Percentiles rank a stretch among this genome's conserved stretches.
phyloP scores from a whole-genome alignment of 2,797 vertebrate genomes.

The Percopsis omiscomaycus region DNA sequence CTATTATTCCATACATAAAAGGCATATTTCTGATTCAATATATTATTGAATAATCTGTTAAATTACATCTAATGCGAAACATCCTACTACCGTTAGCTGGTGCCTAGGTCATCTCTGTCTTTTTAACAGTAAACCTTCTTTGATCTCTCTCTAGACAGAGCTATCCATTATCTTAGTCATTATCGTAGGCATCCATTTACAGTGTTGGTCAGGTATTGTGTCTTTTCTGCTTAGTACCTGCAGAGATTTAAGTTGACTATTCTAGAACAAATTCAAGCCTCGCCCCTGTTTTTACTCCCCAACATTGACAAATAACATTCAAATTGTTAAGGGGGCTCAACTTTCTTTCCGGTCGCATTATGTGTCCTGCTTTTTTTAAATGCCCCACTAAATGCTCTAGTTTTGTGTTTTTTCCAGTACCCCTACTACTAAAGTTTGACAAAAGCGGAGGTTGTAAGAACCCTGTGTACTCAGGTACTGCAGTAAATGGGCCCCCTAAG shows the following conservation, averaged over 20 bases:
- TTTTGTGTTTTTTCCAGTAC: slow-evolving; percentile 29
- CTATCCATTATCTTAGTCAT: background rate
- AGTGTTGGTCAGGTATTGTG: background rate
- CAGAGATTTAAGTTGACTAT: slow-evolving; percentile 1
- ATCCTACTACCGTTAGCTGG: too few species aligned
- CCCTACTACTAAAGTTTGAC: slow-evolving; percentile 6
- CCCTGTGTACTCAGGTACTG: slow-evolving; percentile 37
- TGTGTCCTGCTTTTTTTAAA: slow-evolving; percentile 15
- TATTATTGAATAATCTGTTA: too few species aligned
- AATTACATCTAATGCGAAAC: too few species aligned
- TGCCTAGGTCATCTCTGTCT: background rate
- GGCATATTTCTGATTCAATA: too few species aligned
- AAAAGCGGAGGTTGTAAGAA: slow-evolving; percentile 4
- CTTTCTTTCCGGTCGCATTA: slow-evolving; percentile 16
- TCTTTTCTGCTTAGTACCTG: slow-evolving; percentile 11
- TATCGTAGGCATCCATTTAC: background rate
- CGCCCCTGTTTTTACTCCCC: background rate
- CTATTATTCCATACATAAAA: too few species aligned
- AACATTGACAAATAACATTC: slow-evolving; percentile 15
- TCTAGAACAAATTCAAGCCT: slow-evolving; percentile 4
- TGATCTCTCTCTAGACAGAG: background rate
- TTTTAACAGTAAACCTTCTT: background rate
- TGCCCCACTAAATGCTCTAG: slow-evolving; percentile 58
- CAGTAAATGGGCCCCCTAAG: slow-evolving; percentile 54
- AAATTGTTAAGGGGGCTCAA: slow-evolving; percentile 4